Percentiles rank a stretch among this genome's conserved stretches.
These are phyloP conservation scores for Zosterops pallidus DNA, from an alignment of 2,113 vertebrate genomes.

Conservation along the genomic window DNA sequence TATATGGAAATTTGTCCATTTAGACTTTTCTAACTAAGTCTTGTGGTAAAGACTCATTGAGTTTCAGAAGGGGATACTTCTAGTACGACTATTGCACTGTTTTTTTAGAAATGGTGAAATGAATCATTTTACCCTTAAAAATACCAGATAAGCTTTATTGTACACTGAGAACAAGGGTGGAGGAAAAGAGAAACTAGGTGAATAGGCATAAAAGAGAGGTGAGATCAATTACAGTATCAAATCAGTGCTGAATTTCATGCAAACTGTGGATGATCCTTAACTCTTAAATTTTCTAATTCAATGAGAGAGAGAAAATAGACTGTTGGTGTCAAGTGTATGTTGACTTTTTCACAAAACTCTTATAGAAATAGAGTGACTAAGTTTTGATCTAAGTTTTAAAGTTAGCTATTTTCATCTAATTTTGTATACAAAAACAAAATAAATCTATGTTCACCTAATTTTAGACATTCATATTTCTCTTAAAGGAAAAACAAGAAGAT, in stretches of 20 bases:
- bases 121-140: constrained; percentile 23
- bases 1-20: constrained; percentile 52
- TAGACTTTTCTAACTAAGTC: constrained; percentile 71
- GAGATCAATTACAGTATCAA: background rate
- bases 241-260: constrained; percentile 45
- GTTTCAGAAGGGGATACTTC: constrained; percentile 40
- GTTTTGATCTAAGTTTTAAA: constrained; percentile 31
- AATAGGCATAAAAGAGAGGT: background rate
- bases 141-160: constrained; percentile 40
- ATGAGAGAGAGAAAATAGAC: background rate
- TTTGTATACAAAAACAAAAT: constrained; percentile 66
- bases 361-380: constrained; percentile 5
- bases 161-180: constrained; percentile 17
- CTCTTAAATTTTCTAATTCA: constrained; percentile 28
- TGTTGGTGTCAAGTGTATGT: background rate
- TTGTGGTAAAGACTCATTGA: constrained; percentile 57
- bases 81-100: constrained; percentile 26
- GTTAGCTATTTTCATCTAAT: constrained; percentile 33
- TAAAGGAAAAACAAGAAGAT: background rate
- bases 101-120: constrained; percentile 44
- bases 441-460: constrained; percentile 58
- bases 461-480: constrained; percentile 48
- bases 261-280: constrained; percentile 20
- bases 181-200: background rate
- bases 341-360: constrained; percentile 52